Evolutionary conservation across 2,797 vertebrate genomes (phyloP).

Genomic region (Alca torda): DNA sequence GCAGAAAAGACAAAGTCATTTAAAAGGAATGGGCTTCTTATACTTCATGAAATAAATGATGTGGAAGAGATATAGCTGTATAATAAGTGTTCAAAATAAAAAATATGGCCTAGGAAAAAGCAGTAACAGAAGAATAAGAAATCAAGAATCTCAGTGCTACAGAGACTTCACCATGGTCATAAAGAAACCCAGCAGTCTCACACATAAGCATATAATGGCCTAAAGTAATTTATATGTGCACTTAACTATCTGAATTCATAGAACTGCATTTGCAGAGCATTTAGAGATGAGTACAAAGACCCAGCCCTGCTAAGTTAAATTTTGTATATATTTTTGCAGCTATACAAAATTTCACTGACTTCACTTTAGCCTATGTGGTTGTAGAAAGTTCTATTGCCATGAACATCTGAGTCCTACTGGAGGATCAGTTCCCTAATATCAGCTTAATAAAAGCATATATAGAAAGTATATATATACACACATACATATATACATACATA

Average conservation of each 20-base stretch:
- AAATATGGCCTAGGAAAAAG: not conserved
- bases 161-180: not conserved
- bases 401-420: not conserved
- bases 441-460: not conserved
- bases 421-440: not conserved
- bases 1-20: not conserved
- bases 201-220: not conserved
- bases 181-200: not conserved
- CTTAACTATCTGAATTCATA: not conserved
- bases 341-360: not conserved
- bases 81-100: not conserved
- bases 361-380: not conserved
- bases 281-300: not conserved
- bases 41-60: not conserved
- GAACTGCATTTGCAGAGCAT: not conserved
- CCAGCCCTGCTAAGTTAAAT: not conserved
- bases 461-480: not conserved
- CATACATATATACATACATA: fast-evolving
- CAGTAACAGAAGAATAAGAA: not conserved
- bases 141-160: not conserved
- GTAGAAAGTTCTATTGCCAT: not conserved
- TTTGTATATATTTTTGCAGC: not conserved
- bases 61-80: not conserved
- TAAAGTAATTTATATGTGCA: not conserved
- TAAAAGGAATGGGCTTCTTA: not conserved